Evolutionary conservation across 1,140 invertebrate species (phyloP).

Genomic region (Zeugodacus cucurbitae): DNA sequence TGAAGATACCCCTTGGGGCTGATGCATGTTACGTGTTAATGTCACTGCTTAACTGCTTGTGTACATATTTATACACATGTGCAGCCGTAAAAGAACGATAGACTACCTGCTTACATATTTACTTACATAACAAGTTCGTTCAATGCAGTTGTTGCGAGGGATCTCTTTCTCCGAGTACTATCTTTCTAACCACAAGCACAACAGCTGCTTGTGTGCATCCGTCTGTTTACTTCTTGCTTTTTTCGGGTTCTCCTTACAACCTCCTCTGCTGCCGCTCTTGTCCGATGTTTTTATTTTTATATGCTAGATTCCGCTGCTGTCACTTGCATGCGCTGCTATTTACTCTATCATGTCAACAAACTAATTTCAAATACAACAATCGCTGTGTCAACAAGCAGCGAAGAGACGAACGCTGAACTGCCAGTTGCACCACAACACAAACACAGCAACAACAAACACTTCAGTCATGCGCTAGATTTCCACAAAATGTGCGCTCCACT

Average conservation of each 20-base stretch:
- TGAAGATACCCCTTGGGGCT: not conserved
- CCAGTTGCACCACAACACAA: not conserved
- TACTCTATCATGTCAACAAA: conserved; percentile 30
- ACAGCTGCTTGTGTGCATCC: not conserved
- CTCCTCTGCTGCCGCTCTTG: not conserved
- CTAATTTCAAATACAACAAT: conserved; percentile 32
- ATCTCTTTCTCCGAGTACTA: not conserved
- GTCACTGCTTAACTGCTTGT: not conserved
- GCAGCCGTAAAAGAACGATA: not conserved
- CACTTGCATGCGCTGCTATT: conserved; percentile 4
- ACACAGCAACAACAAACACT: not conserved
- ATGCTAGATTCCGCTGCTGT: not conserved
- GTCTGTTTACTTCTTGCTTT: not conserved
- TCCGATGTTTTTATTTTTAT: not conserved
- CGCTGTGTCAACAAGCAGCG: conserved; percentile 16
- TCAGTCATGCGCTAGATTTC: not conserved
- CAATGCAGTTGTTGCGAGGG: not conserved
- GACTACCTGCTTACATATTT: not conserved
- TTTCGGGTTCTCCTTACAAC: not conserved
- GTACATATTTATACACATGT: not conserved
- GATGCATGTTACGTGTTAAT: not conserved
- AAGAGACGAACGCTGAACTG: not conserved
- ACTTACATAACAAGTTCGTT: not conserved
- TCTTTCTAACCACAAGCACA: not conserved
- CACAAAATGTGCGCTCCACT: not conserved